Conservation (phyloP, 2,113 vertebrate genomes). For the Onychostoma macrolepis region DNA sequence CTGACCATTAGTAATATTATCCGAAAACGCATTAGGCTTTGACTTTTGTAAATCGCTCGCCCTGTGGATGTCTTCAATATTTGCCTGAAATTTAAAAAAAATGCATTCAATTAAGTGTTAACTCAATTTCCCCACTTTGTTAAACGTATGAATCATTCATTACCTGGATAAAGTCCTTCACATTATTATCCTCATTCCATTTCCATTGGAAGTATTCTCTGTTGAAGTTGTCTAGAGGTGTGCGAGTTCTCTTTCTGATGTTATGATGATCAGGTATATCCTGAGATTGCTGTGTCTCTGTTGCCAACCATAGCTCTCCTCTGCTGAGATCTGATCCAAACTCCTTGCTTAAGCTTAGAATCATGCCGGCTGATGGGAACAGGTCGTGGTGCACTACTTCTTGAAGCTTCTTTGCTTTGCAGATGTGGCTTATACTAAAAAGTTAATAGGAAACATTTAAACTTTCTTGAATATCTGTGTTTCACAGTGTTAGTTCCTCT, state of each 20-base stretch:
- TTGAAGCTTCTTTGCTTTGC: slow-evolving; percentile 67
- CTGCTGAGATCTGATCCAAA: slow-evolving; percentile 68
- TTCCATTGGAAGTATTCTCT: slow-evolving; percentile 62
- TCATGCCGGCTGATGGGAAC: slow-evolving; percentile 82
- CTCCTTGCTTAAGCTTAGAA: slow-evolving; percentile 71
- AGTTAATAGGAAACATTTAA: neutral
- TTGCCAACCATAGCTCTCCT: neutral
- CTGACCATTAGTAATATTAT: slow-evolving; percentile 43
- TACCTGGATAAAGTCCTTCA: slow-evolving; percentile 72
- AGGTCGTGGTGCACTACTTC: slow-evolving; percentile 72
- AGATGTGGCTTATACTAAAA: slow-evolving; percentile 75
- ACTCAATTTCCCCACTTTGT: neutral
- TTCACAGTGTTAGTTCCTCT: neutral
- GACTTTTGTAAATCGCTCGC: slow-evolving; percentile 53
- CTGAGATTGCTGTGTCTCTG: neutral
- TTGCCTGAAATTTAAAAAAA: slow-evolving; percentile 69
- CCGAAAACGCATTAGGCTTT: slow-evolving; percentile 52
- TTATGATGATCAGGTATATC: neutral
- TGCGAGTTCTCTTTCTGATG: slow-evolving; percentile 40
- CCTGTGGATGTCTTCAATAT: slow-evolving; percentile 63
- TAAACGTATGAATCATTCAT: neutral
- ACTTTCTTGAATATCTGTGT: neutral
- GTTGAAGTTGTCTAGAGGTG: slow-evolving; percentile 60
- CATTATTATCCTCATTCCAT: slow-evolving; percentile 35
- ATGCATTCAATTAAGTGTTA: neutral